phyloP scores from a whole-genome alignment of 2,797 vertebrate species.

The Dryobates pubescens region DNA sequence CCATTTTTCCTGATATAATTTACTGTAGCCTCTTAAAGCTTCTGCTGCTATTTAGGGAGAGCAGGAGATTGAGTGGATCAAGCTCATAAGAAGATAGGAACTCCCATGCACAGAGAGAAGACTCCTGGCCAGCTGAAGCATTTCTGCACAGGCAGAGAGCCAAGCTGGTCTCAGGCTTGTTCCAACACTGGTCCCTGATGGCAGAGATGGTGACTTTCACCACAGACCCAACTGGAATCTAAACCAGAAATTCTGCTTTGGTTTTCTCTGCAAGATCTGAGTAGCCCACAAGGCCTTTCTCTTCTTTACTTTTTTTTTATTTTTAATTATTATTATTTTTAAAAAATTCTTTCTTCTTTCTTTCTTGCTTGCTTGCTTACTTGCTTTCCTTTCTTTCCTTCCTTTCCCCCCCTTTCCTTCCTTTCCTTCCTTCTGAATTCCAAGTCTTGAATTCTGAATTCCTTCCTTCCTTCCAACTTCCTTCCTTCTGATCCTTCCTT shows the following conservation, averaged over 20 bases:
- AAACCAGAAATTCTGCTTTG: neutral
- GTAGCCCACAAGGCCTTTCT: neutral
- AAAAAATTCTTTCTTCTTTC: no score
- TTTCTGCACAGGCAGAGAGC: neutral
- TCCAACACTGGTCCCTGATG: neutral
- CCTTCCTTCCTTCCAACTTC: no score
- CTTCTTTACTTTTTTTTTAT: neutral
- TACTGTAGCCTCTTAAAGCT: rapidly evolving
- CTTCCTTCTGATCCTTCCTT: no score
- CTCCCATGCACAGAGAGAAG: neutral
- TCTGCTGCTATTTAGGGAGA: neutral
- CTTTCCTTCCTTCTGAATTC: no score
- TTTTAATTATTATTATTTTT: no score
- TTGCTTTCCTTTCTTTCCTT: neutral
- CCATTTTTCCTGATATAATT: neutral
- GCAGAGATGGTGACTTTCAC: neutral
- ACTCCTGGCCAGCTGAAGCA: neutral
- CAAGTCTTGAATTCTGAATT: no score
- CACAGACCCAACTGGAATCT: neutral
- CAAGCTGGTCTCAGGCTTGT: neutral
- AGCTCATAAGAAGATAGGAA: neutral
- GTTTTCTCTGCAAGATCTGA: neutral
- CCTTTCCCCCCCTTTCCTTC: neutral
- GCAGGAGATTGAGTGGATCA: neutral
- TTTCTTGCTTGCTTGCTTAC: no score